Evolutionary conservation across 2,113 vertebrate genomes (phyloP).

Genomic region (Panthera tigris): DNA sequence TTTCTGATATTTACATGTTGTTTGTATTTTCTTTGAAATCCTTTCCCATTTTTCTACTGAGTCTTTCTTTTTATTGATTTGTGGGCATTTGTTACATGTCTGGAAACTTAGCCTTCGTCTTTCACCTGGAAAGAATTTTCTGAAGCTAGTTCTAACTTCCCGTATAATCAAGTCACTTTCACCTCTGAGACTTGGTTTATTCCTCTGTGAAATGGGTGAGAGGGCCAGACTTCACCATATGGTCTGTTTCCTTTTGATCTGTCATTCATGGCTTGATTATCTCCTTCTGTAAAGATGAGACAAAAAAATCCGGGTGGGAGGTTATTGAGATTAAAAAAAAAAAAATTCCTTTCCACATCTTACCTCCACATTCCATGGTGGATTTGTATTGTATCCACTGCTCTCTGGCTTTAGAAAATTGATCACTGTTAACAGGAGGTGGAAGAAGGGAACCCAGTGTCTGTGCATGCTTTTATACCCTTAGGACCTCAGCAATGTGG

Average conservation of each 20-base stretch:
- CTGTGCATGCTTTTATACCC: background rate
- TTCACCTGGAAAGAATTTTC: background rate
- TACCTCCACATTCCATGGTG: background rate
- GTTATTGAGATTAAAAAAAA: background rate
- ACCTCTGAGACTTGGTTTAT: background rate
- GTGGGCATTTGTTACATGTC: background rate
- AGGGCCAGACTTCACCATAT: background rate
- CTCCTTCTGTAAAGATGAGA: background rate
- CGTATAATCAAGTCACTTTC: background rate
- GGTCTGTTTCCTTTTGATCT: background rate
- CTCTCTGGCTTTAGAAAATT: background rate
- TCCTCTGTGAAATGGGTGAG: constrained; percentile 2
- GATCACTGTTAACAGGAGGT: background rate
- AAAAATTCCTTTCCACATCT: background rate
- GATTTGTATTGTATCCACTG: background rate
- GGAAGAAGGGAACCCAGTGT: background rate
- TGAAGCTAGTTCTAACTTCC: background rate
- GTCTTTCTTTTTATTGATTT: constrained; percentile 32
- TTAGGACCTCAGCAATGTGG: accelerated
- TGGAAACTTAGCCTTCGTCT: background rate
- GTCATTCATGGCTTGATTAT: background rate
- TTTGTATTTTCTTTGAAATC: constrained; percentile 52
- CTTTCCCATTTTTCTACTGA: background rate
- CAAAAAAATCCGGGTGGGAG: background rate
- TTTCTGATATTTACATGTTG: constrained; percentile 55